Evolutionary conservation across 1,140 invertebrate species (phyloP), one percentile per base, ranked within the genome.

Genomic region (Heliconius melpomene): DNA sequence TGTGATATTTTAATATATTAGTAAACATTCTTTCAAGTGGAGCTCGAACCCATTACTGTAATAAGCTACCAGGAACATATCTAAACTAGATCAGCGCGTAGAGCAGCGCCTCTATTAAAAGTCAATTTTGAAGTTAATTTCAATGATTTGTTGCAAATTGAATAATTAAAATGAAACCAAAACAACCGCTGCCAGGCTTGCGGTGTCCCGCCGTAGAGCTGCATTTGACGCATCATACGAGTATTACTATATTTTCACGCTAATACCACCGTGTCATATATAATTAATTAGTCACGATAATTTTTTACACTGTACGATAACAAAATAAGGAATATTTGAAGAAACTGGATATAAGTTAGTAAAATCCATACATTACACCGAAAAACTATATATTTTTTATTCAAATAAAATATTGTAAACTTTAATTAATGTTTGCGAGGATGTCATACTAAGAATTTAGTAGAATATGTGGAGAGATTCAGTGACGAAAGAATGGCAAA

Each of bases 161-260:
- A 66, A 66, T 23, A 16, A 16, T 26, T 66, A 66, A 66, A 26
- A 66, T 66, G 13, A 26, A 16, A 66, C 60, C 60, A 16, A 29
- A 66, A 66, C 60, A 66, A 66, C 60, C 60, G 60, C 23, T 26
- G 13, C 26, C 23, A 66, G 60, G 36, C 16, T 46, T 74, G 70
- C 79, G 75, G 75, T 50, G n/a, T 46, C 29, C 79, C 76, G 79
- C 79, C 74, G 18, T 80, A 72, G 66, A 73, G 50, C 82, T 83
- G 82, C 79, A 78, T 75, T 77, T 52, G 77, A 70, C 73, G 77
- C 50, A 16, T 9, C 60, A 5, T 57, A 36, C 32, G 32, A 36
- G 32, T 36, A 57, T 36, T 72, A 36, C 32, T 7, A 60, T 36
- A 74, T 52, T 74, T 50, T 26, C 1, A 2, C 8, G 54, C 54